Evolutionary conservation across 1,140 invertebrate genomes (phyloP), one percentile per base, ranked within the genome.

Genomic region (Notospermus geniculatus): DNA sequence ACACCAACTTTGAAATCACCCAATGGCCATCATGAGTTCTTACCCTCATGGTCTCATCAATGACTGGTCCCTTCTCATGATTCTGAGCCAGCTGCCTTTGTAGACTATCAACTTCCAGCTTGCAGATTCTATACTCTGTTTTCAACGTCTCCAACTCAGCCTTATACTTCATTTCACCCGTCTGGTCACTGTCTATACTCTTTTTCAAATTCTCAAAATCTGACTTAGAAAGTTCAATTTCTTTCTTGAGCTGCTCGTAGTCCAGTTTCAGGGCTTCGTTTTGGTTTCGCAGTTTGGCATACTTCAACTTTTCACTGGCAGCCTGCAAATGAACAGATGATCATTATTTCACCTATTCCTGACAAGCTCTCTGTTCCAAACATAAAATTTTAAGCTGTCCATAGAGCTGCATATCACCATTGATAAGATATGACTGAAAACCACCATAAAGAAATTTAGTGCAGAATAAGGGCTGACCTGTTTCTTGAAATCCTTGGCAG

Each of bases 401-500:
- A n/a, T n/a, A n/a, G n/a, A n/a, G n/a, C n/a, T n/a, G n/a, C n/a
- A n/a, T n/a, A n/a, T n/a, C n/a, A n/a, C n/a, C n/a, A n/a, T n/a
- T n/a, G n/a, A n/a, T n/a, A n/a, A n/a, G n/a, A n/a, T n/a, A n/a
- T n/a, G n/a, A n/a, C n/a, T n/a, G n/a, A n/a, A n/a, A n/a, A n/a
- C n/a, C n/a, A n/a, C n/a, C n/a, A n/a, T n/a, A n/a, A n/a, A n/a
- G n/a, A n/a, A n/a, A n/a, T n/a, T n/a, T 36, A 36, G 5, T 36
- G 32, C 32, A 36, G 32, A 36, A 36, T 15, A 36, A n/a, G n/a
- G n/a, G n/a, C n/a, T n/a, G n/a, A 80, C 79, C 69, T 81, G 78
- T 70, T 79, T 77, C 52, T 79, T 65, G 2, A 81, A 64, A 7
- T 78, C 77, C 63, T 78, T 73, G 32, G 75, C 71, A 7, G 68